phyloP scores from a whole-genome alignment of 2,888 invertebrate genomes.

The Aporophyla nigra region DNA sequence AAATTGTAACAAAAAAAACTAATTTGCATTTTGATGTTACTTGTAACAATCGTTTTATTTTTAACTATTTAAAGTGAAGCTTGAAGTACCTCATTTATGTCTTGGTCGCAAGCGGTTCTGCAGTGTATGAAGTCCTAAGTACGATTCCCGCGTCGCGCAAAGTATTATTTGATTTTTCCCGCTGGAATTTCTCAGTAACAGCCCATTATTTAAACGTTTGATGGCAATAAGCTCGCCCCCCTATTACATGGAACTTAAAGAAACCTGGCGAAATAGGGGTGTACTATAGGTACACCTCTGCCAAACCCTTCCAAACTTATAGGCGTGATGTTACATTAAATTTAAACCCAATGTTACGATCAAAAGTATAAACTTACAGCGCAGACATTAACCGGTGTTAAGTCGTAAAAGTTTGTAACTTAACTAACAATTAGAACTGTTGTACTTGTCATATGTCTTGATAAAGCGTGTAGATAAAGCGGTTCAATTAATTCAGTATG shows the following conservation, averaged over 20 bases:
- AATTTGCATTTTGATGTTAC: constrained; percentile 44
- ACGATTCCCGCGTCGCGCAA: neutral
- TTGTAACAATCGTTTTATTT: constrained; percentile 2
- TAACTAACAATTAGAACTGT: constrained; percentile 41
- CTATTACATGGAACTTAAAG: neutral
- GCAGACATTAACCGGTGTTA: constrained; percentile 25
- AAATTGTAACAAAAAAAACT: constrained; percentile 59
- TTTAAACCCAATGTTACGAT: neutral
- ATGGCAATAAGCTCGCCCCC: neutral
- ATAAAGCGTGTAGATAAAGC: constrained; percentile 52
- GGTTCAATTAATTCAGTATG: constrained; percentile 48
- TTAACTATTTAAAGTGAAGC: neutral
- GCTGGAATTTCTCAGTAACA: neutral
- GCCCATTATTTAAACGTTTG: neutral
- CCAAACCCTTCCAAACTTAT: neutral
- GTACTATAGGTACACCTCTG: neutral
- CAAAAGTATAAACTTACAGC: constrained; percentile 2
- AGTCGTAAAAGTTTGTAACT: constrained; percentile 14
- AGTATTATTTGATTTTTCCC: neutral
- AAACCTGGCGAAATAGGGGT: neutral
- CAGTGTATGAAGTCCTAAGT: neutral
- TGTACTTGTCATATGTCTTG: constrained; percentile 53
- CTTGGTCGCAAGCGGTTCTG: neutral
- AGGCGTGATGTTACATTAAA: neutral
- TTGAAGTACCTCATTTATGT: neutral